Percentiles rank a stretch among this genome's conserved stretches.
Evolutionary conservation across 1,140 invertebrate genomes (phyloP).

Genomic region (Sitophilus oryzae): DNA sequence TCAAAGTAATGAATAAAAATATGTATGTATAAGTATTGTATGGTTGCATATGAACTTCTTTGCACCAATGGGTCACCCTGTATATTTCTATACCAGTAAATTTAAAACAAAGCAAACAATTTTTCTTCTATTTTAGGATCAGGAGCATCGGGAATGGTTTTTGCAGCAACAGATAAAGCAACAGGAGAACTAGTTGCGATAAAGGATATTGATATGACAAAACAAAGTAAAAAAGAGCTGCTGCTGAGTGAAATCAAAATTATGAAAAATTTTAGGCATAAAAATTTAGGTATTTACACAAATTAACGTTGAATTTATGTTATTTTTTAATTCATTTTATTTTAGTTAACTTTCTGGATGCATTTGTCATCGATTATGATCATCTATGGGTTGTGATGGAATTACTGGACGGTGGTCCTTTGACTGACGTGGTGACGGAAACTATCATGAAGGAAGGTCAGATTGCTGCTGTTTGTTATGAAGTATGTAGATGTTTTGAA

Average conservation of each 20-base stretch:
- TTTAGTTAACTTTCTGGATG: slow-evolving; percentile 94
- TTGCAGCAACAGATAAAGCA: slow-evolving; percentile 76
- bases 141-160: slow-evolving; percentile 86
- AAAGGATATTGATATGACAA: slow-evolving; percentile 91
- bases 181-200: slow-evolving; percentile 81
- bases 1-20: too few relatives aligned
- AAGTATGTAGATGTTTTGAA: slow-evolving; percentile 56
- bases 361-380: slow-evolving; percentile 79
- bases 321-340: not conserved
- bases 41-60: too few relatives aligned
- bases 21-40: too few relatives aligned
- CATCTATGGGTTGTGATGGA: slow-evolving; percentile 96
- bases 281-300: slow-evolving; percentile 63
- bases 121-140: slow-evolving; percentile 59
- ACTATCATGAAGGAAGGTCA: slow-evolving; percentile 96
- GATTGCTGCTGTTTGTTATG: slow-evolving; percentile 90
- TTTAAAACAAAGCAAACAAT: too few relatives aligned
- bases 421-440: slow-evolving; percentile 97
- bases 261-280: slow-evolving; percentile 88
- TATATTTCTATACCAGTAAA: too few relatives aligned
- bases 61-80: too few relatives aligned
- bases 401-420: slow-evolving; percentile 86
- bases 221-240: slow-evolving; percentile 90
- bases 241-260: slow-evolving; percentile 94
- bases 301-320: too few relatives aligned